A percentile compares a stretch with the other conserved stretches of the same genome.
Conservation (phyloP, 2,113 vertebrate genomes). For the Pelusios castaneus region DNA sequence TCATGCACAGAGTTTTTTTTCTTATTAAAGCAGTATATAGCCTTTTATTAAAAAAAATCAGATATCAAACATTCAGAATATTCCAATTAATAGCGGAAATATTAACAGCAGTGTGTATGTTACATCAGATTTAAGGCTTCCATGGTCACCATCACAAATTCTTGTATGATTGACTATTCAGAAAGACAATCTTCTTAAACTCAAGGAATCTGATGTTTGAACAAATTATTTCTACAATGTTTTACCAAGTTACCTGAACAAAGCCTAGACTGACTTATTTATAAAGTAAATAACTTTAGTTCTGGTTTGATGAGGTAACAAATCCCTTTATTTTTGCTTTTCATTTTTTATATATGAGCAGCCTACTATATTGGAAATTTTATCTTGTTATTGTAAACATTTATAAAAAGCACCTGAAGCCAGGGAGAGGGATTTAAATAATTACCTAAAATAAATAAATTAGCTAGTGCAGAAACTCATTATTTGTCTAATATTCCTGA, state of each 20-base stretch:
- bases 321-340: neutral
- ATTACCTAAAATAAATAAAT: neutral
- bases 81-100: neutral
- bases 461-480: neutral
- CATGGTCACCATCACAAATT: neutral
- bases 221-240: rapidly evolving
- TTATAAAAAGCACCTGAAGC: neutral
- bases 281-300: rapidly evolving
- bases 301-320: neutral
- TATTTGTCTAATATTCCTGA: neutral
- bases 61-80: neutral
- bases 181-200: neutral
- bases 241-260: neutral
- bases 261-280: rapidly evolving
- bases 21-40: neutral
- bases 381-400: neutral
- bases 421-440: neutral
- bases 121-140: neutral
- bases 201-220: rapidly evolving
- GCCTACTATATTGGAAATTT: neutral
- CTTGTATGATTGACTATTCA: neutral
- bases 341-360: neutral
- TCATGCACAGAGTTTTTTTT: neutral
- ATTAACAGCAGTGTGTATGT: neutral
- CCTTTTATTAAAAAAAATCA: neutral